These are phyloP conservation scores for Cheilosia soror DNA, from an alignment of 2,888 invertebrate species.

Conservation along the genomic window DNA sequence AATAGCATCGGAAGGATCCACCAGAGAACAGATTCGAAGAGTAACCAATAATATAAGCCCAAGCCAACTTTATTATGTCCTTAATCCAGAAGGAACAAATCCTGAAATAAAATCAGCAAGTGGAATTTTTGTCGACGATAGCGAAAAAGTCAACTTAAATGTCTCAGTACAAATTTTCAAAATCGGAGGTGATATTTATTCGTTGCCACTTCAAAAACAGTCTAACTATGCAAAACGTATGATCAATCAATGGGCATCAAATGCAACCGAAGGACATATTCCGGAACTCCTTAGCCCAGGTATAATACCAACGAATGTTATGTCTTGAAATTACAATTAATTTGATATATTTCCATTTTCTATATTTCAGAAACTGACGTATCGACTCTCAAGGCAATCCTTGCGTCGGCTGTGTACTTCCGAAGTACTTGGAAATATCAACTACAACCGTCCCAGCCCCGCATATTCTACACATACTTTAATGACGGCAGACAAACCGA, in stretches of 20 bases:
- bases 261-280: constrained; percentile 86
- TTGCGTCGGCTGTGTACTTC: constrained; percentile 77
- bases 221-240: constrained; percentile 81
- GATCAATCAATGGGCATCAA: constrained; percentile 87
- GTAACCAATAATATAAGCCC: constrained; percentile 44
- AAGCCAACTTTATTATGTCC: constrained; percentile 35
- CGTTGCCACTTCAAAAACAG: constrained; percentile 76
- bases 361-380: constrained; percentile 56
- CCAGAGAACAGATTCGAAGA: constrained; percentile 66
- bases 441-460: constrained; percentile 76
- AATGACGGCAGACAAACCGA: constrained; percentile 84
- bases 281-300: constrained; percentile 85
- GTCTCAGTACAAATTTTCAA: background rate
- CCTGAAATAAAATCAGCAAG: constrained; percentile 72
- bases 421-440: constrained; percentile 77
- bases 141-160: constrained; percentile 54
- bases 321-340: background rate
- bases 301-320: constrained; percentile 1
- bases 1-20: constrained; percentile 65
- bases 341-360: background rate
- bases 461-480: constrained; percentile 86
- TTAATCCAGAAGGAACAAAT: constrained; percentile 18
- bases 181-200: constrained; percentile 31
- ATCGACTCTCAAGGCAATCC: constrained; percentile 53
- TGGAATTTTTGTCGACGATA: constrained; percentile 75